Evolutionary conservation across 1,140 invertebrate species (phyloP), one percentile per base, ranked within the genome.

Genomic region (Drosophila ogumai): DNA sequence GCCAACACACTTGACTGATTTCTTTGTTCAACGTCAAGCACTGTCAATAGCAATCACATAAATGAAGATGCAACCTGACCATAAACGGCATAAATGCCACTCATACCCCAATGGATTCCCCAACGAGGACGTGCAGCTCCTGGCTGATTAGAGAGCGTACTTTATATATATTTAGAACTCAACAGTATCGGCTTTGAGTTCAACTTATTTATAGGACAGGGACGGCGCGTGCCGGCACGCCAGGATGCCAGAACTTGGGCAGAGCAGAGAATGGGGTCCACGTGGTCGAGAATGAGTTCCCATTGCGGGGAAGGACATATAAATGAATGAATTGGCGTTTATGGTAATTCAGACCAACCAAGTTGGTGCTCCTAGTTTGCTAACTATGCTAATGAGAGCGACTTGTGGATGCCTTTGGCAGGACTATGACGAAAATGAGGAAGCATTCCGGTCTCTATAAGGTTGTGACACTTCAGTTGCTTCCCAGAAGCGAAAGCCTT

Each of bases 261-360:
- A 28, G 17, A 32, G 22, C 34, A 25, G 19, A 34, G 59, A 64
- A 44, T 41, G 40, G 41, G 10, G 41, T 43, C 52, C 75, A 77
- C 65, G 75, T 63, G 75, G 75, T 54, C 55, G 43, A 71, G 64
- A 78, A 55, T 58, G 75, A 46, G 67, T 59, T 71, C 57, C 46
- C 61, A 60, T 63, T 77, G 49, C 68, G 57, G 65, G 56, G 38
- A 44, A 71, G 25, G 58, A 77, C 61, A 64, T 47, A 78, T 61
- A 87, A 87, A 77, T 87, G 80, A 87, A 87, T 87, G 82, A 87
- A 87, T 80, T 87, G 75, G 79, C 80, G 80, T 77, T 80, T 77
- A 88, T 80, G 82, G 82, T 74, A 84, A 88, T 79, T 88, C 66
- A 38, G 38, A 49, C 34, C 57, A 36, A 22, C 68, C 81, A 87